phyloP scores from a whole-genome alignment of 2,113 vertebrate genomes.

The Prietella phreatophila region DNA sequence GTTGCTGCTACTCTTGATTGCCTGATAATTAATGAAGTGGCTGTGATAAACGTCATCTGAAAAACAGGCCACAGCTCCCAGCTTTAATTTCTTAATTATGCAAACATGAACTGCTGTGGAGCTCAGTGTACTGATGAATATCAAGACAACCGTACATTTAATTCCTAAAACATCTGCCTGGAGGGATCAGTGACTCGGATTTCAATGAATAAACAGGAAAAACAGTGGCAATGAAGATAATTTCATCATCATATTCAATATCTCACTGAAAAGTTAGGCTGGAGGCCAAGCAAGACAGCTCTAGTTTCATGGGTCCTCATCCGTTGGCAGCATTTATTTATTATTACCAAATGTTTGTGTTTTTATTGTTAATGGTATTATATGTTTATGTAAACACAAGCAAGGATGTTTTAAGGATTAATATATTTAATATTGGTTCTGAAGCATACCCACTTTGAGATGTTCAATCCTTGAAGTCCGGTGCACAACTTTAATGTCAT shows the following conservation, averaged over 20 bases:
- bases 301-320: background rate
- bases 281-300: conserved; percentile 53
- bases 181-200: conserved; percentile 60
- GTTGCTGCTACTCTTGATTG: conserved; percentile 24
- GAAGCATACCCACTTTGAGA: too few relatives aligned
- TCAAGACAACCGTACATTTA: conserved; percentile 64
- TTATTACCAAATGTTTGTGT: conserved; percentile 56
- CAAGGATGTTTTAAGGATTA: background rate
- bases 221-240: conserved; percentile 64
- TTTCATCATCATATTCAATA: conserved; percentile 81
- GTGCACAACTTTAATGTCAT: background rate
- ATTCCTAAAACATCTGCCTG: conserved; percentile 71
- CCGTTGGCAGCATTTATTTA: conserved; percentile 50
- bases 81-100: conserved; percentile 63
- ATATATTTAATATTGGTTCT: background rate
- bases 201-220: conserved; percentile 62
- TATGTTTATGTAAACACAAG: background rate
- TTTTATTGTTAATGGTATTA: background rate
- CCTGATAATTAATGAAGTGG: conserved; percentile 44
- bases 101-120: conserved; percentile 59
- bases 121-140: conserved; percentile 64
- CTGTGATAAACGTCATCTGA: conserved; percentile 54
- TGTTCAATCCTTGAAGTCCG: background rate
- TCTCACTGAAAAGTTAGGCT: conserved; percentile 63
- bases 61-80: conserved; percentile 48